These are phyloP conservation scores for Sinelater perroti DNA, from an alignment of 2,888 invertebrate species.

Conservation along the genomic window DNA sequence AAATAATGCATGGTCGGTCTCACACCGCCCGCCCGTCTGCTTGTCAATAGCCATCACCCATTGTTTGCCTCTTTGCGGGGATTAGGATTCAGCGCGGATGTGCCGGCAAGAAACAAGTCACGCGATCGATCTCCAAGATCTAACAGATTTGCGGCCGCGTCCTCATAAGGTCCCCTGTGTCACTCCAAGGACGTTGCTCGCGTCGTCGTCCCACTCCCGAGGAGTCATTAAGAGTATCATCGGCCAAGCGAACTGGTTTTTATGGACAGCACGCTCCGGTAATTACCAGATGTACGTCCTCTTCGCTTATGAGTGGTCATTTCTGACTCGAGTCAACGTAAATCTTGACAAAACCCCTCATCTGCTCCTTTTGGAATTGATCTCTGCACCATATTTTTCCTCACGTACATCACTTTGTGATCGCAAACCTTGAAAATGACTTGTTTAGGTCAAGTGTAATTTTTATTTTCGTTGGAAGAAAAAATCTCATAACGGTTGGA, in stretches of 20 bases:
- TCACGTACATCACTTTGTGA: too few species aligned
- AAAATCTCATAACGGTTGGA: too few species aligned
- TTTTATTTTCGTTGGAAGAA: too few species aligned
- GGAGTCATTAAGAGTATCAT: conserved; percentile 11
- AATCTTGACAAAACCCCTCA: too few species aligned
- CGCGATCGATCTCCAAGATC: conserved; percentile 17
- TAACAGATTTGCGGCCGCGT: conserved; percentile 17
- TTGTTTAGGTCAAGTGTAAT: too few species aligned
- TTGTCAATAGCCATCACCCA: conserved; percentile 6
- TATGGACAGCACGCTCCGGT: neutral
- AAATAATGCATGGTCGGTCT: conserved; percentile 9
- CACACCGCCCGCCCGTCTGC: conserved; percentile 2
- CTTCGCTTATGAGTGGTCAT: too few species aligned
- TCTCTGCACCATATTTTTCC: too few species aligned
- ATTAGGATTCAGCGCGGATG: conserved; percentile 5
- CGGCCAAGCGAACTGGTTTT: conserved; percentile 4
- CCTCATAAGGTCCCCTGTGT: conserved; percentile 26
- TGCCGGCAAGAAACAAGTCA: conserved; percentile 12
- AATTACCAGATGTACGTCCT: conserved; percentile 8
- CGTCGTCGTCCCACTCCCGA: conserved; percentile 11
- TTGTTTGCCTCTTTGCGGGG: conserved; percentile 7
- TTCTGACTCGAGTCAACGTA: too few species aligned
- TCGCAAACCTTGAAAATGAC: too few species aligned
- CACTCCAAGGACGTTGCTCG: conserved; percentile 24
- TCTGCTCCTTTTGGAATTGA: too few species aligned